Evolutionary conservation across 2,797 vertebrate species (phyloP), one percentile per base, ranked within the genome.

Genomic region (Paedocypris micromegethes): DNA sequence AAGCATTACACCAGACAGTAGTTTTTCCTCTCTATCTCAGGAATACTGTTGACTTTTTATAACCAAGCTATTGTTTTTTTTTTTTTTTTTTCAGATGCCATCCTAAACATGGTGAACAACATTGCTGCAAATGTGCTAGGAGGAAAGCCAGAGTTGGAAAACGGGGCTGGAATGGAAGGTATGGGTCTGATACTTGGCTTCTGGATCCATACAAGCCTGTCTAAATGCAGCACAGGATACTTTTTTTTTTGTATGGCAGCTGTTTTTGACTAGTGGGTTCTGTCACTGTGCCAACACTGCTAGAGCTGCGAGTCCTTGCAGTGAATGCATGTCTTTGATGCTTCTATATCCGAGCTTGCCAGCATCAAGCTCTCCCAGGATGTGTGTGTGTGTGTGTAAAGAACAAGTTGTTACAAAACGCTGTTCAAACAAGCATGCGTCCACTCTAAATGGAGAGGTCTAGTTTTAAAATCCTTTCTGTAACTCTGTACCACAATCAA

Each of bases 101-200:
- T 98, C 82, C 78, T 99, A 47, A 97, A 92, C 75, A 98, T 99
- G 94, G 95, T 99, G 62, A 98, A 98, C 85, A 98, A 99, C 82
- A 98, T 99, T 75, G 97, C 96, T 83, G 96, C 96, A 83, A 99
- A 98, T 60, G 95, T 99, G 75, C 91, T 99, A 23, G 94, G 97
- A 52, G 93, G 91, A 52, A 97, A 94, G 83, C 87, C 91, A 38
- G 90, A 85, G 75, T 77, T 84, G 56, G 92, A 92, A 71, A 91
- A 90, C 38, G 87, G 86, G 9, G 56, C 83, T 68, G 84, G 88
- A 73, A 70, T 82, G 23, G 90, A 90, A 94, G 96, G 96, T 97
- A 91, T 5, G 64, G 5, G 9, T 2, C 0, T 50, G 4, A 52
- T 65, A 9, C 56, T 50, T 8, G 5, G 1, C 3, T 40, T 54